A percentile compares a stretch with the other conserved stretches of the same genome.
Conservation (phyloP, 2,113 vertebrate genomes). For the Cryptotis parvus region DNA sequence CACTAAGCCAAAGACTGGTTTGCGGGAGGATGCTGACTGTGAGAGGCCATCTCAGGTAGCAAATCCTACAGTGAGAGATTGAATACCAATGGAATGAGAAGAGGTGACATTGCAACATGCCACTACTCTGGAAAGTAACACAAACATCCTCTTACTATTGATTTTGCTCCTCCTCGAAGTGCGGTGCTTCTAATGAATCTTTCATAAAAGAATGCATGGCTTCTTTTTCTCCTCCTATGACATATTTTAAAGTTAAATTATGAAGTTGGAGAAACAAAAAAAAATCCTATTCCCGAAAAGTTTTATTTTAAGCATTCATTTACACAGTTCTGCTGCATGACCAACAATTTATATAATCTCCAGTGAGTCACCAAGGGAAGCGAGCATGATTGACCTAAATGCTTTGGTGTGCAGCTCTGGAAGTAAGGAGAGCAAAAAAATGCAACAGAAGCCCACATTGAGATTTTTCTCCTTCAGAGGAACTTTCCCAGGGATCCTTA, state of each 20-base stretch:
- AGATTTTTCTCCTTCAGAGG: background rate
- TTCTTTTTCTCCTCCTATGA: constrained; percentile 23
- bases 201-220: constrained; percentile 27
- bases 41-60: background rate
- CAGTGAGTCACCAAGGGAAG: constrained; percentile 66
- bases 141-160: no score
- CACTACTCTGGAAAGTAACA: background rate
- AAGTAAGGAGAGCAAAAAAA: background rate
- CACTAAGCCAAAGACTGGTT: background rate
- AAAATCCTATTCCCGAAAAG: constrained; percentile 41
- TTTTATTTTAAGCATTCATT: constrained; percentile 73
- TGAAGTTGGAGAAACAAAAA: constrained; percentile 43
- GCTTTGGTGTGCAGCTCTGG: constrained; percentile 22
- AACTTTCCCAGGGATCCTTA: background rate
- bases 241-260: constrained; percentile 56
- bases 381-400: constrained; percentile 59
- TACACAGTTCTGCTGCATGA: constrained; percentile 30
- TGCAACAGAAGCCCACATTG: background rate
- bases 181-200: constrained; percentile 28
- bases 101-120: background rate
- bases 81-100: background rate
- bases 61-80: background rate
- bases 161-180: no score
- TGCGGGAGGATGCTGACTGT: background rate
- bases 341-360: constrained; percentile 65